Percentiles rank a stretch among this genome's conserved stretches.
Evolutionary conservation across 1,140 invertebrate genomes (phyloP).

Genomic region (Drosophila saltans): DNA sequence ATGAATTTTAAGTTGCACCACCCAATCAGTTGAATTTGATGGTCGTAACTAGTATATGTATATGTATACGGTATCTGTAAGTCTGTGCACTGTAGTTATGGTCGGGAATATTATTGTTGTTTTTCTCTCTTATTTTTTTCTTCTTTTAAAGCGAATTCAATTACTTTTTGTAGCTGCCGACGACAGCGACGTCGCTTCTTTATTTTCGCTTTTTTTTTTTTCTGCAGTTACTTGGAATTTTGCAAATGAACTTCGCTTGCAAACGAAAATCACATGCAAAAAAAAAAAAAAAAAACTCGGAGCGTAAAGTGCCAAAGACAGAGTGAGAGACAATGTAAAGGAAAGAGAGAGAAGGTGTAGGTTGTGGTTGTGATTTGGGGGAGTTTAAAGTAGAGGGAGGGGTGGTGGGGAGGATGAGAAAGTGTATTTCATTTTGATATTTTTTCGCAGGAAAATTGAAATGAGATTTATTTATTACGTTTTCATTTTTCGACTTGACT

Average conservation of each 20-base stretch:
- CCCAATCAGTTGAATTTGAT: too few relatives aligned
- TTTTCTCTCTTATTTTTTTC: constrained; percentile 2
- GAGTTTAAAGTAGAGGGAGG: background rate
- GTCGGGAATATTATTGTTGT: constrained; percentile 20
- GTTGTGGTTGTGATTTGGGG: background rate
- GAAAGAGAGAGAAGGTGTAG: background rate
- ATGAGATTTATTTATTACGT: constrained; percentile 81
- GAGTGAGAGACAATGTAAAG: background rate
- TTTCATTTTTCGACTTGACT: constrained; percentile 43
- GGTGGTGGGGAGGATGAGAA: constrained; percentile 50
- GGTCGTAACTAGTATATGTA: too few relatives aligned
- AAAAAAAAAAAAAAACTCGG: constrained; percentile 58
- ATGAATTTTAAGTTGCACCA: constrained; percentile 4
- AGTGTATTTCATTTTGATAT: constrained; percentile 79
- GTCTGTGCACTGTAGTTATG: background rate
- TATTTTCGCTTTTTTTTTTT: constrained; percentile 39
- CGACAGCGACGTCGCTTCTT: constrained; percentile 26
- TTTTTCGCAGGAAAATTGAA: constrained; percentile 79
- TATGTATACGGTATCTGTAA: background rate
- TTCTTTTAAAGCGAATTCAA: constrained; percentile 77
- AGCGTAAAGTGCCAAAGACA: constrained; percentile 66
- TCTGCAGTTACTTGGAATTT: constrained; percentile 77
- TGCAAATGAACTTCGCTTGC: constrained; percentile 80
- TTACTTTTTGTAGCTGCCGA: constrained; percentile 73
- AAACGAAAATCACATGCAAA: constrained; percentile 81